phyloP scores from a whole-genome alignment of 2,888 invertebrate species.

The Drosophila setosimentum region DNA sequence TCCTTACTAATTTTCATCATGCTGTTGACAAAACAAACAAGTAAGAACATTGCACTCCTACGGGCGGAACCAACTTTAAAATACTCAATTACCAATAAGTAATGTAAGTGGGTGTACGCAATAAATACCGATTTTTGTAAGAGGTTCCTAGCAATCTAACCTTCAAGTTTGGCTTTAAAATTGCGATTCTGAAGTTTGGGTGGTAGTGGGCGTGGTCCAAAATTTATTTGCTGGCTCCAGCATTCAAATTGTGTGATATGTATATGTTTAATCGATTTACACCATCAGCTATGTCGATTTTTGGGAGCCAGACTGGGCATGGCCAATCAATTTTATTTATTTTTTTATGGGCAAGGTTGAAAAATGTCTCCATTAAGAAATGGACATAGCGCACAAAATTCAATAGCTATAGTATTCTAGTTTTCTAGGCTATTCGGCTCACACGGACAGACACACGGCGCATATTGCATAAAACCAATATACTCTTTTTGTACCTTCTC shows the following conservation, averaged over 20 bases:
- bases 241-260: background rate
- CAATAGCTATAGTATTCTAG: background rate
- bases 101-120: background rate
- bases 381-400: background rate
- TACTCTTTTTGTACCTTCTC: background rate
- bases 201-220: background rate
- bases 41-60: background rate
- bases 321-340: background rate
- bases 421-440: background rate
- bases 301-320: background rate
- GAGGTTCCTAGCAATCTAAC: background rate
- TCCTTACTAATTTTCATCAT: constrained; percentile 78
- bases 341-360: background rate
- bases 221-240: background rate
- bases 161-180: background rate
- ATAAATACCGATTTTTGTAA: background rate
- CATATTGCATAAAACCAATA: background rate
- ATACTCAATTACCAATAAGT: background rate
- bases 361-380: background rate
- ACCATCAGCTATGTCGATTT: background rate
- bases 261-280: background rate
- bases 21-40: constrained; percentile 2
- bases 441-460: background rate
- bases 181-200: background rate
- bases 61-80: background rate